Conservation (phyloP, 2,113 vertebrate species). For the Pedionomus torquatus region DNA sequence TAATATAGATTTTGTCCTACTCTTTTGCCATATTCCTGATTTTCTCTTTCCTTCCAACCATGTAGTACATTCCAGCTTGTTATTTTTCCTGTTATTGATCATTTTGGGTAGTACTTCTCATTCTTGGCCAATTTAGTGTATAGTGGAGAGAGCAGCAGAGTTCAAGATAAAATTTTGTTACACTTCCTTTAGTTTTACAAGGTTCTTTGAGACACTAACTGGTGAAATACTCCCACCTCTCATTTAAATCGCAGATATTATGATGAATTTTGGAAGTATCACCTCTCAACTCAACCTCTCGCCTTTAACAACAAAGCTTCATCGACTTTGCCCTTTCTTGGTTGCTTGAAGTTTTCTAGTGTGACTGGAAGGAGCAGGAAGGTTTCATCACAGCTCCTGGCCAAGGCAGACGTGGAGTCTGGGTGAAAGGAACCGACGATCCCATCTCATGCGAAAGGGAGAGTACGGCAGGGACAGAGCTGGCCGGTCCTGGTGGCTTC, state of each 20-base stretch:
- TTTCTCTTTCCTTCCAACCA: too few relatives aligned
- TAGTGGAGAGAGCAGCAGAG: too few relatives aligned
- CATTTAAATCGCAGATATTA: neutral
- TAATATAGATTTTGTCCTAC: too few relatives aligned
- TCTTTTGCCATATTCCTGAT: too few relatives aligned
- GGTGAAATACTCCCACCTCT: neutral
- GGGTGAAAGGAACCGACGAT: neutral
- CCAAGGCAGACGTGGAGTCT: fast-evolving
- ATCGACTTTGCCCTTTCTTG: fast-evolving
- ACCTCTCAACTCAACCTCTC: neutral
- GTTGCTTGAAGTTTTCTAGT: neutral
- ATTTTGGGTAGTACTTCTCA: too few relatives aligned
- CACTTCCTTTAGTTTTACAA: neutral
- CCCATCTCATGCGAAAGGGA: neutral
- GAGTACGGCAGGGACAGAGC: neutral
- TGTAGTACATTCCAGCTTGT: too few relatives aligned
- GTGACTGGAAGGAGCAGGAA: too few relatives aligned
- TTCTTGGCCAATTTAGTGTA: too few relatives aligned
- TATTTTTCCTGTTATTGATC: too few relatives aligned
- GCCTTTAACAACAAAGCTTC: neutral
- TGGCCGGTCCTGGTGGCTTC: neutral
- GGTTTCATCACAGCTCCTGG: neutral
- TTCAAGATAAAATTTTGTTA: neutral
- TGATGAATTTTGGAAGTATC: neutral
- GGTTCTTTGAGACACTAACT: neutral